phyloP scores from a whole-genome alignment of 2,797 vertebrate genomes.

The Anguilla obscura region DNA sequence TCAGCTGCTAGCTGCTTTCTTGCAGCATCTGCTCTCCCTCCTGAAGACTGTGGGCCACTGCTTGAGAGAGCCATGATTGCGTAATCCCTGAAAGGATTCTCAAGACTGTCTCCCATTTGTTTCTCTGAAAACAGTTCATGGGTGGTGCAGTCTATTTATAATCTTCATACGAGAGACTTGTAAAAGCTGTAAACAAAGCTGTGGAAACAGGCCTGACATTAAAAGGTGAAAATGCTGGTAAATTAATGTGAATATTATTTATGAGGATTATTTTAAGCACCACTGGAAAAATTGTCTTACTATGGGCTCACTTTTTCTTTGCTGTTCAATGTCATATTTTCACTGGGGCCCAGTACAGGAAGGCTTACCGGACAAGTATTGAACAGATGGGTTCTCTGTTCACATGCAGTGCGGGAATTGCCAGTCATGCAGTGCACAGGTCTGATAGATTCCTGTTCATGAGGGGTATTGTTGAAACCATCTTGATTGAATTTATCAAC shows the following conservation, averaged over 20 bases:
- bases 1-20: neutral
- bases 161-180: neutral
- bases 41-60: neutral
- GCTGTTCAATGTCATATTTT: neutral
- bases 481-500: neutral
- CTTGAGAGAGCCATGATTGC: neutral
- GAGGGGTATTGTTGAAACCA: neutral
- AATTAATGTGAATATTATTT: neutral
- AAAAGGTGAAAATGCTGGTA: neutral
- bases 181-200: conserved; percentile 13
- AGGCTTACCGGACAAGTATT: conserved; percentile 39
- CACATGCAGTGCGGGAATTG: conserved; percentile 42
- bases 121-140: conserved; percentile 1
- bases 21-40: conserved; percentile 12
- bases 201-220: neutral
- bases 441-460: neutral
- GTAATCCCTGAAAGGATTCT: conserved; percentile 8
- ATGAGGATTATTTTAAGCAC: neutral
- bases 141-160: conserved; percentile 4
- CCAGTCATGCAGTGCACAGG: conserved; percentile 39
- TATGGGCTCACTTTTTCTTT: neutral
- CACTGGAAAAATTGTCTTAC: neutral
- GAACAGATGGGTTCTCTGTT: conserved; percentile 54
- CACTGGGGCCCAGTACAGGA: neutral
- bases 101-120: conserved; percentile 8